A percentile compares a stretch with the other conserved stretches of the same genome.
Evolutionary conservation across 2,113 vertebrate genomes (phyloP).

Genomic region (Rhinoderma darwinii): DNA sequence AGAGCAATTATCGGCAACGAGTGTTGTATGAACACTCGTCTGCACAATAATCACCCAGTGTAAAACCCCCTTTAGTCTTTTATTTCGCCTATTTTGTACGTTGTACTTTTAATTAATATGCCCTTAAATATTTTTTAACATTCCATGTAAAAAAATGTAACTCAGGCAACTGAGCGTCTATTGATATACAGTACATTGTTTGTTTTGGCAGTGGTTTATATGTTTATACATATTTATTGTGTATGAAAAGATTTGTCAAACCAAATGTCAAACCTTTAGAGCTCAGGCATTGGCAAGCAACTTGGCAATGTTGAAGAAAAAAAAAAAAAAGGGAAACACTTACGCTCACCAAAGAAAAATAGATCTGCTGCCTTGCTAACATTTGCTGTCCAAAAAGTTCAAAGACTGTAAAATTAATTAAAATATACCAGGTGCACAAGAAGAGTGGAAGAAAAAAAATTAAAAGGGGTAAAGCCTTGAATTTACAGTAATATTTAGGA

Average conservation of each 20-base stretch:
- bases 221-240: not conserved
- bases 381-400: not conserved
- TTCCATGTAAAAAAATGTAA: not conserved
- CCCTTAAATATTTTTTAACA: not conserved
- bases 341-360: not conserved
- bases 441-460: not conserved
- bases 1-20: too few relatives aligned
- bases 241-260: not conserved
- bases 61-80: too few relatives aligned
- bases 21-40: too few relatives aligned
- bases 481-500: too few relatives aligned
- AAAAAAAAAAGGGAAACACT: not conserved
- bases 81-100: too few relatives aligned
- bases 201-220: not conserved
- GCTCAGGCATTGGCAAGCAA: not conserved
- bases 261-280: not conserved
- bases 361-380: not conserved
- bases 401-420: conserved; percentile 4
- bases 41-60: too few relatives aligned
- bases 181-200: not conserved
- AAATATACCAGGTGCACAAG: not conserved
- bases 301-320: not conserved
- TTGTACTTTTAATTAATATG: too few relatives aligned
- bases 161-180: not conserved
- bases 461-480: not conserved